Evolutionary conservation across 2,888 invertebrate species (phyloP).

Genomic region (Eupithecia subumbrata): DNA sequence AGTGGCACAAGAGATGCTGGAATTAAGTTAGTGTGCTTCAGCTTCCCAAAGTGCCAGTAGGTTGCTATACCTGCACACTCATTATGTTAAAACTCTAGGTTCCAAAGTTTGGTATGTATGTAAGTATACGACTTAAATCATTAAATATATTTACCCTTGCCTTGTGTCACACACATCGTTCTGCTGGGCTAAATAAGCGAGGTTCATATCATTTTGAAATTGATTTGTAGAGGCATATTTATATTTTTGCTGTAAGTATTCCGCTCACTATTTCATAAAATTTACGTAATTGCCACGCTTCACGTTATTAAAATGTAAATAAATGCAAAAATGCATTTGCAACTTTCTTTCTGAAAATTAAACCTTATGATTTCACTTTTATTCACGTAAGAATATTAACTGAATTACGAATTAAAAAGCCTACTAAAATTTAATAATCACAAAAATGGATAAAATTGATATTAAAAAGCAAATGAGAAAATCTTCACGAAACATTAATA

Average conservation of each 20-base stretch:
- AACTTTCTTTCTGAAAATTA: slow-evolving; percentile 15
- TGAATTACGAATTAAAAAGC: background rate
- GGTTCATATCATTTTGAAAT: background rate
- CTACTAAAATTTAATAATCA: background rate
- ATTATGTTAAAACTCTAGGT: background rate
- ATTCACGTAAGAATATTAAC: slow-evolving; percentile 1
- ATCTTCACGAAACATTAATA: background rate
- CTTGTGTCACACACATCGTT: background rate
- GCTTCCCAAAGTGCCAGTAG: background rate
- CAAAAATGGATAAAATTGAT: no score
- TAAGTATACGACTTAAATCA: background rate
- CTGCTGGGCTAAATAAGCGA: background rate
- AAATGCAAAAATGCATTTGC: slow-evolving; percentile 3
- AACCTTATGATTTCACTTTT: slow-evolving; percentile 24
- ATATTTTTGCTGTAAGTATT: background rate
- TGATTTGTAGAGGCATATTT: background rate
- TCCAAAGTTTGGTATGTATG: background rate
- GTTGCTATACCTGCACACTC: background rate
- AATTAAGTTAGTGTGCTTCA: slow-evolving; percentile 30
- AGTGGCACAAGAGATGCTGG: slow-evolving; percentile 27
- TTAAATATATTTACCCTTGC: background rate
- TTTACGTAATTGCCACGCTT: slow-evolving; percentile 4
- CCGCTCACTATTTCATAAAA: slow-evolving; percentile 12
- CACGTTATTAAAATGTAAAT: slow-evolving; percentile 6
- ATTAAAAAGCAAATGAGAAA: background rate